Conservation (phyloP, 1,140 invertebrate genomes). For the Drosophila orena region DNA sequence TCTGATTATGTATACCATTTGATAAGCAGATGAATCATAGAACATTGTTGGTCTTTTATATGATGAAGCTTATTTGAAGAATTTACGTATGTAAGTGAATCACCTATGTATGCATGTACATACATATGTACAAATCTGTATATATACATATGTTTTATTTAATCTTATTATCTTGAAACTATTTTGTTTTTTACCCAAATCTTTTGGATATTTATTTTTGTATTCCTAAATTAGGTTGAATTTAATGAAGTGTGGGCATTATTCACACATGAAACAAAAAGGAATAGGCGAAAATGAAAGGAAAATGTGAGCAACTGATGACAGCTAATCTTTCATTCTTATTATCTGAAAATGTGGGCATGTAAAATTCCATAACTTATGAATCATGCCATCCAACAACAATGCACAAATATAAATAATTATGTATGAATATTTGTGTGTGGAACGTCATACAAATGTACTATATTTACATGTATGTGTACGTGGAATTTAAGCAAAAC, state of each 20-base stretch:
- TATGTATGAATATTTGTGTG: neutral
- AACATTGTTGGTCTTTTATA: neutral
- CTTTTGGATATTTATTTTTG: neutral
- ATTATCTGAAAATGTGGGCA: slow-evolving; percentile 45
- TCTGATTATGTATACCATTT: neutral
- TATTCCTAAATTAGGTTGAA: neutral
- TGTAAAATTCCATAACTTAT: slow-evolving; percentile 64
- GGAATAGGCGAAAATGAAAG: neutral
- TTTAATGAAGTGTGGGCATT: neutral
- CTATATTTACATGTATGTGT: neutral
- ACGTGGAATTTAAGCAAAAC: slow-evolving; percentile 37
- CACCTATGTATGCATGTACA: neutral
- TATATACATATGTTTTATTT: neutral
- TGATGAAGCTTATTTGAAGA: neutral
- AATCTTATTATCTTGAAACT: neutral
- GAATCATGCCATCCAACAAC: slow-evolving; percentile 52
- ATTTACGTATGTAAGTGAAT: neutral
- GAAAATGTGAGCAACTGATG: slow-evolving; percentile 36
- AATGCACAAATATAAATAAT: slow-evolving; percentile 18
- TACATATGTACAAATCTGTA: neutral
- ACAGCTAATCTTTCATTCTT: slow-evolving; percentile 35
- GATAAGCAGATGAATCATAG: slow-evolving; percentile 10
- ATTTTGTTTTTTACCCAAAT: neutral
- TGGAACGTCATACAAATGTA: neutral
- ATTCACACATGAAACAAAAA: neutral